Evolutionary conservation across 1,140 invertebrate species (phyloP), one percentile per base, ranked within the genome.

Genomic region (Atta texana): DNA sequence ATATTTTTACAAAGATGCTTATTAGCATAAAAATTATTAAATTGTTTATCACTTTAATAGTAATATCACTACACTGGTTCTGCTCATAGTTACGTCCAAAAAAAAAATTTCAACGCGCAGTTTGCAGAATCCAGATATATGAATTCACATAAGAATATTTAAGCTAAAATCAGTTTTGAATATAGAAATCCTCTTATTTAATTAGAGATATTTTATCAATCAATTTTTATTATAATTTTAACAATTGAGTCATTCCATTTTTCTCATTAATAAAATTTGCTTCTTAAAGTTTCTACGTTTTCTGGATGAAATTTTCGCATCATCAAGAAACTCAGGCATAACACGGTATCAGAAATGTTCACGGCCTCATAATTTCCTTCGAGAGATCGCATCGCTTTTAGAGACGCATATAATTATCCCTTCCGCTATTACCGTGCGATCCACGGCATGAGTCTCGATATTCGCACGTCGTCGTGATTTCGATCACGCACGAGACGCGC

Each of bases 381-480:
- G 31, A 57, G 49, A 69, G 66, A 63, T 81, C 21, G 21, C 49
- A 53, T 78, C 74, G 75, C 81, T 80, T 57, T 39, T 66, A 78
- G 85, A 64, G 24, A 80, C 61, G 61, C 61, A 87, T 90, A 88
- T 90, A 88, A 91, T 82, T 82, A 82, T 82, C 16, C 44, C 24
- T 68, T 68, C 28, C n/a, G 21, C 59, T 74, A 78, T 87, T 86
- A 72, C 88, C 87, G 85, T 49, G 39, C 63, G 85, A 89, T 89
- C 61, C 34, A 72, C 53, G 53, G 39, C 28, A 14, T 16, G 49
- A 68, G 71, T 82, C 68, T 82, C 55, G 55, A 55, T 49, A 74
- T 74, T 82, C 89, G 72, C 89, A 84, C 81, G 59, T 90, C 14
- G 82, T 88, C 75, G 80, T 53, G 80, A 87, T 84, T 87, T 86